Conservation (phyloP, 2,797 vertebrate genomes). For the Chaetodon trifasciatus region DNA sequence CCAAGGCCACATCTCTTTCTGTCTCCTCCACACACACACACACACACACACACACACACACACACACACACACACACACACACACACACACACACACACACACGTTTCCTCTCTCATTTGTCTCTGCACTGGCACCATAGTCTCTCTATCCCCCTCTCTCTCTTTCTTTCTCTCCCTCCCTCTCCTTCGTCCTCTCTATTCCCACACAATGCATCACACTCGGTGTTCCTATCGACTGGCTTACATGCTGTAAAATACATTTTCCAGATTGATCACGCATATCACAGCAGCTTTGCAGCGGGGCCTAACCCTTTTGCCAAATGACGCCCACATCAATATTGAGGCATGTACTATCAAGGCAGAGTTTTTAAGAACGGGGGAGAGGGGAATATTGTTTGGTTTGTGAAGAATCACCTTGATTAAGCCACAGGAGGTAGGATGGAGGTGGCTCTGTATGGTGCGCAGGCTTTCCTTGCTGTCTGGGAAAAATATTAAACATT, state of each 20-base stretch:
- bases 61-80: slow-evolving; percentile 8
- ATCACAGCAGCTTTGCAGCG: slow-evolving; percentile 82
- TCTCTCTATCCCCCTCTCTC: slow-evolving; percentile 31
- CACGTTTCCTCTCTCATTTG: slow-evolving; percentile 66
- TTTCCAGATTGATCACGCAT: slow-evolving; percentile 87
- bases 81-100: not conserved
- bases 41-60: slow-evolving; percentile 7
- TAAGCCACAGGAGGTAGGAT: slow-evolving; percentile 85
- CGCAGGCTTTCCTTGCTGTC: slow-evolving; percentile 85
- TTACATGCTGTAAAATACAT: slow-evolving; percentile 84
- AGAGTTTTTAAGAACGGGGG: slow-evolving; percentile 66
- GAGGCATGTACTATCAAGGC: slow-evolving; percentile 72
- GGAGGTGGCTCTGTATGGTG: slow-evolving; percentile 86
- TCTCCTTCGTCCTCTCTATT: slow-evolving; percentile 68
- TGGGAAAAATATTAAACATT: slow-evolving; percentile 94
- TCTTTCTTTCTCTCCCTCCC: slow-evolving; percentile 15
- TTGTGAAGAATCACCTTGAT: slow-evolving; percentile 88
- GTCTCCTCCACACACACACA: slow-evolving; percentile 20
- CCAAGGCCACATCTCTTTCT: slow-evolving; percentile 69
- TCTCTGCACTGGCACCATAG: slow-evolving; percentile 54
- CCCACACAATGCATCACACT: slow-evolving; percentile 86
- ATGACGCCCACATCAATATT: slow-evolving; percentile 83
- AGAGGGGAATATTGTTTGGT: slow-evolving; percentile 74
- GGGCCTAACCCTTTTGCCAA: slow-evolving; percentile 79
- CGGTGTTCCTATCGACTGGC: slow-evolving; percentile 82